Conservation (phyloP, 2,888 invertebrate genomes). For the Acanthosepion esculentum region DNA sequence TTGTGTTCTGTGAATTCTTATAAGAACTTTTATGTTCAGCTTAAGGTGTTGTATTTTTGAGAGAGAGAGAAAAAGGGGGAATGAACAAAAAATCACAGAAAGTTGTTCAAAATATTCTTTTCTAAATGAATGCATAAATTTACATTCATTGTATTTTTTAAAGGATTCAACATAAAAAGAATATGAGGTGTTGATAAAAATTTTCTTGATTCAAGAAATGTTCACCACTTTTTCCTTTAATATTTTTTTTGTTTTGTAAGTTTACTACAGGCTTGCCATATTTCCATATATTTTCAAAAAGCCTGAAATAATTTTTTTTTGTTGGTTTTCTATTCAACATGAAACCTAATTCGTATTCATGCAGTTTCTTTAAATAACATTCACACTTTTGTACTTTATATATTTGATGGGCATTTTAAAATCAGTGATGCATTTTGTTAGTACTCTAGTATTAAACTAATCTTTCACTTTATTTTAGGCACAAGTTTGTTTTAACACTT, state of each 20-base stretch:
- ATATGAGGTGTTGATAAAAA: background rate
- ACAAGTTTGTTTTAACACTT: background rate
- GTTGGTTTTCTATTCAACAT: background rate
- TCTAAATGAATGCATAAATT: constrained; percentile 33
- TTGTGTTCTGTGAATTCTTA: constrained; percentile 33
- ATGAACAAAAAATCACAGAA: background rate
- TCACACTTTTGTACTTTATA: background rate
- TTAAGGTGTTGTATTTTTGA: constrained; percentile 33
- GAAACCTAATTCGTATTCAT: background rate
- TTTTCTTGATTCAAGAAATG: background rate
- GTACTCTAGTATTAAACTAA: background rate
- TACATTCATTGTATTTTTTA: constrained; percentile 20
- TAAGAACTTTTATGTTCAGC: background rate
- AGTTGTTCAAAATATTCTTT: background rate
- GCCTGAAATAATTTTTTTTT: background rate
- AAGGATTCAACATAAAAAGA: background rate
- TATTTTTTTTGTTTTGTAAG: background rate
- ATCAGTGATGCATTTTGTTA: background rate
- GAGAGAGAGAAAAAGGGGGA: background rate
- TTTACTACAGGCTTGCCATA: background rate
- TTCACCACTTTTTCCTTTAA: background rate
- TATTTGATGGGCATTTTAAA: background rate
- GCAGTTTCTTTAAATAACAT: background rate
- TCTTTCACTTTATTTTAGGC: background rate
- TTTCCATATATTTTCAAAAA: constrained; percentile 33